Conservation (phyloP, 2,113 vertebrate genomes). For the Protobothrops mucrosquamatus region DNA sequence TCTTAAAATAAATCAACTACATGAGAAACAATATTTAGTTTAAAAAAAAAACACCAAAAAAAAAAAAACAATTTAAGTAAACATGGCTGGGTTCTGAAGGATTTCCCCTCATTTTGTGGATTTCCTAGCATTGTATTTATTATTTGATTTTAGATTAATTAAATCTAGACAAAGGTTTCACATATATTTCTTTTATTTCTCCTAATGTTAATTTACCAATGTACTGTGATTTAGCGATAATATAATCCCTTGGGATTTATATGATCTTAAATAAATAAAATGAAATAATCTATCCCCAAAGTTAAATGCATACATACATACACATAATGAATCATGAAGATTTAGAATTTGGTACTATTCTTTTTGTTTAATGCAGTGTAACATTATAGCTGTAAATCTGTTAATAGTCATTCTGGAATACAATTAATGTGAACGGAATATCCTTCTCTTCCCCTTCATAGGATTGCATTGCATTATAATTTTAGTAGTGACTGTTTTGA, state of each 20-base stretch:
- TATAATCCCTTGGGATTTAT: not conserved
- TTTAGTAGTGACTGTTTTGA: not conserved
- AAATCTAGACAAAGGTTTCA: not conserved
- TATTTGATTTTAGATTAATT: not conserved
- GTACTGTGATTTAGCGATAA: not conserved
- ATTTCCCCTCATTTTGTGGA: not conserved
- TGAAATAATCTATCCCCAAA: not conserved
- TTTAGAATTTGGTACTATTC: not conserved
- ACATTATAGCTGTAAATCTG: not conserved
- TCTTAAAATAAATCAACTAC: not conserved
- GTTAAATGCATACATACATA: not conserved
- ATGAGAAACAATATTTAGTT: not conserved
- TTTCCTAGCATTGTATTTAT: not conserved
- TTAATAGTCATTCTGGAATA: not conserved
- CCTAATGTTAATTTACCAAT: not conserved
- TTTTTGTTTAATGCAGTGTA: not conserved
- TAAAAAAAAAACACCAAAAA: not conserved
- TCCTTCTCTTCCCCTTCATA: not conserved
- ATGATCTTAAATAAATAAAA: not conserved
- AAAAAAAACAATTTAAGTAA: not conserved
- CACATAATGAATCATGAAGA: not conserved
- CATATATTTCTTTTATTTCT: not conserved
- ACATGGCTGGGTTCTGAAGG: not conserved
- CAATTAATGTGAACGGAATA: not conserved
- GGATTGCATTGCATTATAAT: not conserved